Base-by-base conservation (phyloP, 1,140 invertebrate genomes). In the Zaprionus lachaisei region DNA sequence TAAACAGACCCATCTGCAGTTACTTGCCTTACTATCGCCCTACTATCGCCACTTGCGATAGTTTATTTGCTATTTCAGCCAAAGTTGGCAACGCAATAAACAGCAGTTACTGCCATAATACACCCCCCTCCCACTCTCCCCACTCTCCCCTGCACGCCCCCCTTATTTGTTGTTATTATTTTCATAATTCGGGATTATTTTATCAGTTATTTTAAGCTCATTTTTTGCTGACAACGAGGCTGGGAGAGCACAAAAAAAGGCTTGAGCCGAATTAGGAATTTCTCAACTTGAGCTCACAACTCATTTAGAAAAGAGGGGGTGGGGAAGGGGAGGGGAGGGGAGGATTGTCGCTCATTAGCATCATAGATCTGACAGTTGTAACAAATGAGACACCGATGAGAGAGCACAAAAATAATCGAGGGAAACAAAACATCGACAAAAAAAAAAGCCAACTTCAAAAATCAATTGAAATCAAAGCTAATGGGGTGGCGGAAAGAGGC, bases 361-460 rank as follows among this genome's bases (percentile, higher is more conserved):
- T 63, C 67, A 57, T 70, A 44, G 38, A 51, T 38, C 56, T 70
- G 72, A 62, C 72, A 74, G 65, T 60, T 28, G 38, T 73, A 60
- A 74, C 65, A 74, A 74, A 74, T 58, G 72, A 74, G 51, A 63
- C 41, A 38, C 49, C 66, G 38, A 74, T 70, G 66, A 74, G 72
- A 47, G 51, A 66, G 47, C 71, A 74, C 14, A 74, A 17, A 26
- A 31, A 47, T 31, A 68, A 68, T 37, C 20, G 20, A 17, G 26
- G 34, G 28, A 56, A 56, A n/a, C 20, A 12, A 54, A 61, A 70
- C 12, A 55, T 9, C 4, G 9, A 44, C 41, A 38, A 31, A 57
- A 57, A 28, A 47, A 34, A 20, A 58, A 51, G 20, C 26, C 15
- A 51, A 28, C 12, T 41, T 26, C 22, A 60, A 60, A 58, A 31